Evolutionary conservation across 2,113 vertebrate genomes (phyloP), one percentile per base, ranked within the genome.

Genomic region (Pelobates fuscus): DNA sequence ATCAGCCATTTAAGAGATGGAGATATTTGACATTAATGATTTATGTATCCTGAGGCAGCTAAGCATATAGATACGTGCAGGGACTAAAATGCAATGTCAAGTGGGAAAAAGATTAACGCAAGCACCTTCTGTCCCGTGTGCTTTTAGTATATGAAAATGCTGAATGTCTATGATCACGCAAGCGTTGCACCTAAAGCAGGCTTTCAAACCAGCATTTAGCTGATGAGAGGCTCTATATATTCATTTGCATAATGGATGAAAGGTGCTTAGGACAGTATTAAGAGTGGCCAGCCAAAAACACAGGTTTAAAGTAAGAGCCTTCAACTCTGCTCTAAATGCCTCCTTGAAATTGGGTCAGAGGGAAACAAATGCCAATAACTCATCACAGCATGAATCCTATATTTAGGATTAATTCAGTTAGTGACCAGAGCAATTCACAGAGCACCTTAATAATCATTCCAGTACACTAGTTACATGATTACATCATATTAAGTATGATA

Each of bases 11-110:
- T 69, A 74, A 86, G 78, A 79, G 84, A 82, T 83, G 78, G 86
- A 86, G 86, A 85, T 63, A 74, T 67, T 80, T 61, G 30, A 81
- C 80, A 80, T 87, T 83, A 84, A 87, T 82, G 79, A 85, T 87
- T 86, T 69, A 87, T 81, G 69, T 82, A 78, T 78, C 85, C 82
- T 83, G 79, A 49, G 84, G 85, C 85, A 83, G 78, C 15, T 65
- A 63, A 79, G 82, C 81, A 78, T 80, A 82, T 77, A 75, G 82
- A 85, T 84, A 81, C 79, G 74, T 60, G 70, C 26, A 49, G 82
- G 82, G 83, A 83, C 71, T 76, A 72, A 81, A 78, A 32, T 79
- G 59, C 25, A 18, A 55, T 70, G 82, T 71, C 75, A 67, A 80
- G 1, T 2, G 62, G 21, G 49, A 77, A 81, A 37, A 62, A 23